Evolutionary conservation across 64 coral and sea anemone genomes (phyloP), one percentile per base, ranked within the genome.

Genomic region (Stichodactyla mertensii): DNA sequence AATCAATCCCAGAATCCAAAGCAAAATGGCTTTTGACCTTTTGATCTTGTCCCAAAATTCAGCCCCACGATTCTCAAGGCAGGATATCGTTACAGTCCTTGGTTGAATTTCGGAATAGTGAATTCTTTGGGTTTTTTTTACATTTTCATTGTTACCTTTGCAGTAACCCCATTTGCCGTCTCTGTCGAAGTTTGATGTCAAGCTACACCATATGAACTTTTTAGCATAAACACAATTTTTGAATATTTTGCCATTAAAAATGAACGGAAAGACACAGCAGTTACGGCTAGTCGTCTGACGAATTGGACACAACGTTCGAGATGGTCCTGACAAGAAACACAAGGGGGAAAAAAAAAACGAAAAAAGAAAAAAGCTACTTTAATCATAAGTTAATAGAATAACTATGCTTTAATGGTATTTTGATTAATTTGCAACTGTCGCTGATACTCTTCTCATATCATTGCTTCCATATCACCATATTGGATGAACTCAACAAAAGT

Each of bases 191-290:
- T 54, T 69, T n/a, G 83, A 16, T 16, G 71, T 71, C 15, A 51
- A 55, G n/a, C 12, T 10, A 53, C 89, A 91, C 89, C 89, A 80
- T 18, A 85, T 54, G 8, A 5, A 7, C 22, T 8, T 0, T 14
- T 16, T 11, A 0, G 2, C 16, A 22, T 58, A 54, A 16, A 61
- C 18, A 52, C 89, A 91, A 0, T 52, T 57, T 52, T 86, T 57
- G 19, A 24, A 26, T 54, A n/a, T 13, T 55, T 4, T 85, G 7
- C 61, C 52, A 7, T 86, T 62, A 58, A 18, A 80, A 54, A 81
- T 19, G 18, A 91, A 91, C 2, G 89, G 84, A 45, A 91, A 91
- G 7, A 79, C 71, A 53, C 89, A 91, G 71, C 89, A 91, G 14
- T 60, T 18, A 52, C 89, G 84, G 79, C 12, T 16, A 0, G 31